phyloP scores from a whole-genome alignment of 2,888 invertebrate genomes.

The Drosophila picticornis region DNA sequence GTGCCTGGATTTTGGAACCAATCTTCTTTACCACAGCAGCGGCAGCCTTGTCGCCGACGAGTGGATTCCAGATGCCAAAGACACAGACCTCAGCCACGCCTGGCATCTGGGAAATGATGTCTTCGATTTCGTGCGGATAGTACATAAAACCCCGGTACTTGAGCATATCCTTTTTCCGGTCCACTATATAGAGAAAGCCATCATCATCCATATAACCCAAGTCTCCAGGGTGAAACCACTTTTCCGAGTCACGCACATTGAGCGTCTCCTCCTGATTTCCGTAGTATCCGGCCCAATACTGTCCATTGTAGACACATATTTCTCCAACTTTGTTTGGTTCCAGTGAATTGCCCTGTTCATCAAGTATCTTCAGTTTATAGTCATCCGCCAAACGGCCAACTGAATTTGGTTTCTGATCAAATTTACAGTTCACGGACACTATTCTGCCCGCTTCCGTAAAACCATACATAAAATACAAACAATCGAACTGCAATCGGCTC shows the following conservation, averaged over 20 bases:
- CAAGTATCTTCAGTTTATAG: constrained; percentile 16
- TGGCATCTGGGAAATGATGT: constrained; percentile 70
- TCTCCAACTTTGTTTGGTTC: constrained; percentile 78
- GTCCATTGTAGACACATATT: constrained; percentile 59
- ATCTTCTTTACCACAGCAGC: constrained; percentile 73
- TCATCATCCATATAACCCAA: constrained; percentile 83
- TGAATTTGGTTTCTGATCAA: constrained; percentile 69
- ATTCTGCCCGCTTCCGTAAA: constrained; percentile 72
- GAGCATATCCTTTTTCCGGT: constrained; percentile 80
- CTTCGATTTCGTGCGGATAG: constrained; percentile 81
- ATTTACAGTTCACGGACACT: constrained; percentile 46
- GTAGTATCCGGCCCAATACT: constrained; percentile 81
- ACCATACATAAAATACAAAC: constrained; percentile 68
- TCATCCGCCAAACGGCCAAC: constrained; percentile 71
- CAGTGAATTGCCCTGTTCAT: constrained; percentile 57
- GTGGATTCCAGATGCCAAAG: constrained; percentile 75
- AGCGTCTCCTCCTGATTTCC: constrained; percentile 68
- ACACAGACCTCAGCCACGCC: constrained; percentile 78
- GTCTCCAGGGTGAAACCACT: constrained; percentile 82
- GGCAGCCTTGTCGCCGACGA: constrained; percentile 78
- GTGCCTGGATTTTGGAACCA: constrained; percentile 60
- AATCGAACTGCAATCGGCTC: constrained; percentile 34
- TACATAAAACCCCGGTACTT: constrained; percentile 76
- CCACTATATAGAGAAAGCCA: constrained; percentile 75
- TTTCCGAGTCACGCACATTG: constrained; percentile 62